phyloP scores from a whole-genome alignment of 2,888 invertebrate species.

The Margaritifera margaritifera region DNA sequence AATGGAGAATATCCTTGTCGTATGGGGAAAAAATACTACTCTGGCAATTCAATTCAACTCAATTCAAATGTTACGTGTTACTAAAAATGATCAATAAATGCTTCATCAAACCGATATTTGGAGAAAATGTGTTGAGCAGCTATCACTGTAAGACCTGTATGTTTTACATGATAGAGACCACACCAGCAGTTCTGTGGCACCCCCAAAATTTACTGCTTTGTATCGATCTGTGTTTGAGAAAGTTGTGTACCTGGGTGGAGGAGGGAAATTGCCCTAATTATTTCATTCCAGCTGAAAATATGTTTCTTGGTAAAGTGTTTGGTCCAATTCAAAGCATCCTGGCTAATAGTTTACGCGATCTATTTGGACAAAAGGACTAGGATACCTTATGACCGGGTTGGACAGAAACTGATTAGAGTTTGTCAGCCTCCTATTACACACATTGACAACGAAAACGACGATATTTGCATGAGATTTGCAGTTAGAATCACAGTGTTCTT shows the following conservation, averaged over 20 bases:
- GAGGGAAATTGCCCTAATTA: slow-evolving; percentile 3
- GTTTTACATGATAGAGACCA: slow-evolving; percentile 3
- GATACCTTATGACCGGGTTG: too few relatives aligned
- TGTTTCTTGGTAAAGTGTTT: neutral
- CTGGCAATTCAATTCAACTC: too few relatives aligned
- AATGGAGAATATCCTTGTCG: too few relatives aligned
- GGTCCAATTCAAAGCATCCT: too few relatives aligned
- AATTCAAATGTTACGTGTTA: neutral
- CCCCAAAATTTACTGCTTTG: slow-evolving; percentile 1
- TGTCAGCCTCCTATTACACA: too few relatives aligned
- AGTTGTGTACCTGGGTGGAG: neutral
- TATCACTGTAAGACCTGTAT: slow-evolving; percentile 9
- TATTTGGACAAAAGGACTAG: too few relatives aligned
- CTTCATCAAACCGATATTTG: neutral
- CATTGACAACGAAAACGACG: too few relatives aligned
- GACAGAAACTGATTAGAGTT: too few relatives aligned
- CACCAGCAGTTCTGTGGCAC: slow-evolving; percentile 1
- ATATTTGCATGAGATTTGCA: too few relatives aligned
- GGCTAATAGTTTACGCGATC: too few relatives aligned
- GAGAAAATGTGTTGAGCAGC: neutral
- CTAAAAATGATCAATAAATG: slow-evolving; percentile 4
- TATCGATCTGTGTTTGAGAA: neutral
- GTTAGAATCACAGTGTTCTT: too few relatives aligned
- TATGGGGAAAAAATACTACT: too few relatives aligned
- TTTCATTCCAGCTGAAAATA: slow-evolving; percentile 9